Percentiles rank a stretch among this genome's conserved stretches.
phyloP scores from a whole-genome alignment of 2,888 invertebrate species.

The Micoletzkya japonica region DNA sequence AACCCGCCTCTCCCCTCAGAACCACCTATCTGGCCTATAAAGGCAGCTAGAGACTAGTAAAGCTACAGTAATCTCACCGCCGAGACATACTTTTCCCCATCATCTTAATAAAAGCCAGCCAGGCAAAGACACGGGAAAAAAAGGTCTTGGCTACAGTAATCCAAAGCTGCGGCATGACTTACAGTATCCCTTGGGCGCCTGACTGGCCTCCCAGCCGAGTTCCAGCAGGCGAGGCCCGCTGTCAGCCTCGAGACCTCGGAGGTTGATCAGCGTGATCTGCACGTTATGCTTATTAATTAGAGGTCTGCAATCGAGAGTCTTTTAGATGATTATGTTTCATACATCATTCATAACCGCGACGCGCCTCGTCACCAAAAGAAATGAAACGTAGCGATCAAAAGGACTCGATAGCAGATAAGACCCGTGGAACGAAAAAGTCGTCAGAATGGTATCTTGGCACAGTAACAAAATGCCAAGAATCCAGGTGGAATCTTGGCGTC shows the following conservation, averaged over 20 bases:
- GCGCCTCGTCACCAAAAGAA: neutral
- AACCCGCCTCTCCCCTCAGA: no score
- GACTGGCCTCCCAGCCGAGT: conserved; percentile 41
- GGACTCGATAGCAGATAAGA: no score
- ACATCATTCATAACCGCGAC: neutral
- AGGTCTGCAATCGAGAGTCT: neutral
- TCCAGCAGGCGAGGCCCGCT: conserved; percentile 35
- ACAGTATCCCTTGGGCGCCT: conserved; percentile 49
- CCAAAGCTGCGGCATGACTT: no score
- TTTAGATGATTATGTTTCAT: neutral
- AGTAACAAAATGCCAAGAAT: neutral
- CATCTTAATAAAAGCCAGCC: no score
- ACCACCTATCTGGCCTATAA: no score
- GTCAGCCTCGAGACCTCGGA: conserved; percentile 30
- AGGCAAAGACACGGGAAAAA: no score
- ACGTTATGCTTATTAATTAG: no score
- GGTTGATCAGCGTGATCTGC: conserved; percentile 44
- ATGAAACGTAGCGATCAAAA: neutral
- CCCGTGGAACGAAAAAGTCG: neutral
- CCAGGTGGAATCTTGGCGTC: no score
- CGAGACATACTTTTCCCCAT: no score
- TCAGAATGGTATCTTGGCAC: neutral
- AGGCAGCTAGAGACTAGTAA: no score
- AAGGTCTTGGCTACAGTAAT: no score
- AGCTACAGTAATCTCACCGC: no score